These are phyloP conservation scores for Lates japonicus DNA, from an alignment of 2,797 vertebrate genomes.

Conservation along the genomic window DNA sequence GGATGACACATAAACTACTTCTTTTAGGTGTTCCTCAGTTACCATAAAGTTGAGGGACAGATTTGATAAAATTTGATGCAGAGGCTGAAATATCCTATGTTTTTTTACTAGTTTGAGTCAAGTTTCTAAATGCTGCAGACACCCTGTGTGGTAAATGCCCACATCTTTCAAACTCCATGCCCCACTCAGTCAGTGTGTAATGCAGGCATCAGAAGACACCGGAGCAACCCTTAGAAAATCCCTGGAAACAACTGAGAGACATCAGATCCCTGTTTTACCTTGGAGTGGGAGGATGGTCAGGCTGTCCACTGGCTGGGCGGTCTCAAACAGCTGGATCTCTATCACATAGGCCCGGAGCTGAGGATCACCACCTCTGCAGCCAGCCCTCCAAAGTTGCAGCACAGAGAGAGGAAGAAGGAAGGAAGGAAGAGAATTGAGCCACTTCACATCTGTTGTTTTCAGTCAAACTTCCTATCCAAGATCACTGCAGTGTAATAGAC, in stretches of 20 bases:
- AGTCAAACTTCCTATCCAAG: slow-evolving; percentile 28
- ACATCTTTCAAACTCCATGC: background rate
- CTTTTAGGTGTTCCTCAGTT: too few relatives aligned
- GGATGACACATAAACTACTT: background rate
- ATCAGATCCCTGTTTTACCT: slow-evolving; percentile 81
- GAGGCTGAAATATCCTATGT: background rate
- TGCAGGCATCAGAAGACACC: too few relatives aligned
- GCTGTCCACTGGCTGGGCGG: slow-evolving; percentile 91
- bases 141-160: background rate
- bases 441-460: slow-evolving; percentile 9
- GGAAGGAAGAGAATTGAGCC: slow-evolving; percentile 24
- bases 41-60: background rate
- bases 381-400: slow-evolving; percentile 91
- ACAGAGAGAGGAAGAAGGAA: slow-evolving; percentile 24
- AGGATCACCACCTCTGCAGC: slow-evolving; percentile 93
- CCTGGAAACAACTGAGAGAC: too few relatives aligned
- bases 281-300: slow-evolving; percentile 91
- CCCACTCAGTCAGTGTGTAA: background rate
- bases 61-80: background rate
- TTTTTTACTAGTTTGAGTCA: background rate
- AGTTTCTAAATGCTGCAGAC: background rate
- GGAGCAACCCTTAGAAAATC: too few relatives aligned
- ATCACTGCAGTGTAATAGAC: slow-evolving; percentile 1
- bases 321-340: slow-evolving; percentile 95
- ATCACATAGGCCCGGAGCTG: slow-evolving; percentile 90